Percentiles rank a stretch among this genome's conserved stretches.
Evolutionary conservation across 2,888 invertebrate genomes (phyloP).

Genomic region (Branchinecta sandiegonensis): DNA sequence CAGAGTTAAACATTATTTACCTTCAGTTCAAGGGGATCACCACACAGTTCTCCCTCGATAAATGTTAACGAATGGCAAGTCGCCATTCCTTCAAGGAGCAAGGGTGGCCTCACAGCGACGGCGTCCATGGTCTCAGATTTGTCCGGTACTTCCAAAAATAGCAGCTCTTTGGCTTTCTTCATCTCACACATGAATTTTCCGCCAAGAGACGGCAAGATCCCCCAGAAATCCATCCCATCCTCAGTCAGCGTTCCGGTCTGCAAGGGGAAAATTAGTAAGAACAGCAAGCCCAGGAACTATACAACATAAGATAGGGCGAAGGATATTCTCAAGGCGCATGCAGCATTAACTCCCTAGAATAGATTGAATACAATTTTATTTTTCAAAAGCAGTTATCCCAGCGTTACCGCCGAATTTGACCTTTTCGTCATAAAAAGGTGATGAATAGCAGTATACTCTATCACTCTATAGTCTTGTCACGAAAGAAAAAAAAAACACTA

Average conservation of each 20-base stretch:
- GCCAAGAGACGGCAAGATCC: slow-evolving; percentile 54
- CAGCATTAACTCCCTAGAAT: no score
- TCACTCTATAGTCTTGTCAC: no score
- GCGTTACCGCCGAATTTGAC: no score
- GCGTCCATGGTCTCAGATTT: background rate
- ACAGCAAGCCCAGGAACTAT: no score
- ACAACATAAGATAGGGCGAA: no score
- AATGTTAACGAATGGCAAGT: slow-evolving; percentile 84
- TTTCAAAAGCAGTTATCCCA: no score
- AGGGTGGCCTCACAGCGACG: slow-evolving; percentile 24
- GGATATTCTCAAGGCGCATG: no score
- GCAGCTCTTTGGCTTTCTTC: slow-evolving; percentile 39
- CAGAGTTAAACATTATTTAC: slow-evolving; percentile 32
- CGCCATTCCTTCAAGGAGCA: slow-evolving; percentile 61
- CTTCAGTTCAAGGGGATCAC: slow-evolving; percentile 89
- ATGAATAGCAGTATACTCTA: no score
- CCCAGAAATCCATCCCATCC: slow-evolving; percentile 89
- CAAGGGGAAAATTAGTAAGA: slow-evolving; percentile 30
- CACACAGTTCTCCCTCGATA: slow-evolving; percentile 68
- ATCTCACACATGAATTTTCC: slow-evolving; percentile 37
- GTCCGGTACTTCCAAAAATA: slow-evolving; percentile 28
- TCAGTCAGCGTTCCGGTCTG: slow-evolving; percentile 92
- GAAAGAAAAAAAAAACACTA: no score
- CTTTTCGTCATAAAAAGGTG: no score
- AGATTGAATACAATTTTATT: no score